Percentiles rank a stretch among this genome's conserved stretches.
phyloP scores from a whole-genome alignment of 2,797 vertebrate species.

The Gila robusta region DNA sequence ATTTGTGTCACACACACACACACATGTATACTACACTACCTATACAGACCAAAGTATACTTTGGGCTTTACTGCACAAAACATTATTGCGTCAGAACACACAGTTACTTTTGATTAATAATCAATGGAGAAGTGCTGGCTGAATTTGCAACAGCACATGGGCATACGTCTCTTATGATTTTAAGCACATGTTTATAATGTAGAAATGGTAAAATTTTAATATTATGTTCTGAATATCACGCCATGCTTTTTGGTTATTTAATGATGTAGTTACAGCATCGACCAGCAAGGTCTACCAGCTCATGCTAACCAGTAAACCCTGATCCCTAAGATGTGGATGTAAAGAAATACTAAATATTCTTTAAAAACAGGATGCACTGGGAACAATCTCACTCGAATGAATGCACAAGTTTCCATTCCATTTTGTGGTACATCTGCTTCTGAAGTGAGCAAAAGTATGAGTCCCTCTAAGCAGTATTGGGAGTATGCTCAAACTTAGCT shows the following conservation, averaged over 20 bases:
- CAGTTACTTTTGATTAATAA: neutral
- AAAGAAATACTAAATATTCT: neutral
- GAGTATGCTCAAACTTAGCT: constrained; percentile 35
- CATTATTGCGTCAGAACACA: no score
- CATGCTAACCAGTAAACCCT: neutral
- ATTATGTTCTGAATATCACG: neutral
- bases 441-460: neutral
- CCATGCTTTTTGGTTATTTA: neutral
- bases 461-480: constrained; percentile 34
- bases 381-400: neutral
- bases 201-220: neutral
- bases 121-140: neutral
- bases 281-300: neutral
- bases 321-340: neutral
- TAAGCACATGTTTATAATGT: neutral
- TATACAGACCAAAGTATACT: no score
- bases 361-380: neutral
- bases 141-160: neutral
- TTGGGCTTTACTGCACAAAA: no score
- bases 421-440: neutral
- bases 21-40: no score
- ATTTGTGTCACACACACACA: no score
- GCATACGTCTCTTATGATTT: neutral
- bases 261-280: neutral
- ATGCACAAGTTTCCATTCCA: neutral